phyloP scores from a whole-genome alignment of 1,140 invertebrate genomes.

The Lanistes nyassanus region DNA sequence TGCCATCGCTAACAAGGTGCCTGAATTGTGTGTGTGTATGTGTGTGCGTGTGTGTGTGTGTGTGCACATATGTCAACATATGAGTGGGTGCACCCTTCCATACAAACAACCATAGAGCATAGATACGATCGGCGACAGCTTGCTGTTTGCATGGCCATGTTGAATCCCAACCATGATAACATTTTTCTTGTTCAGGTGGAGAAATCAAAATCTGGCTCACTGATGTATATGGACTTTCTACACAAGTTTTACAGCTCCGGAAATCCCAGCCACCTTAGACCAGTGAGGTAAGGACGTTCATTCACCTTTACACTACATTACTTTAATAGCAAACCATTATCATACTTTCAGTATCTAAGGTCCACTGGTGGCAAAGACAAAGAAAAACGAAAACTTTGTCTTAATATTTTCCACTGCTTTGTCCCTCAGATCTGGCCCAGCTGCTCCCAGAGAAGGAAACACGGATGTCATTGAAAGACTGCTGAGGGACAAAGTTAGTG shows the following conservation, averaged over 20 bases:
- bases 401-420: not conserved
- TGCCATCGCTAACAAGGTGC: constrained; percentile 59
- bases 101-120: not conserved
- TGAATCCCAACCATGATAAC: too few species aligned
- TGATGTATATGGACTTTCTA: constrained; percentile 57
- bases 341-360: not conserved
- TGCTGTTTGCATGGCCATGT: too few species aligned
- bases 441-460: constrained; percentile 53
- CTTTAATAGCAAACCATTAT: not conserved
- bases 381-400: not conserved
- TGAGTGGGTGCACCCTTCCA: not conserved
- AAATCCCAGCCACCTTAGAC: not conserved
- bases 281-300: constrained; percentile 14
- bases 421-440: constrained; percentile 35
- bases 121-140: too few species aligned
- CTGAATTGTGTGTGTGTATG: constrained; percentile 2
- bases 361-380: not conserved
- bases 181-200: constrained; percentile 43
- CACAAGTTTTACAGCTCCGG: constrained; percentile 55
- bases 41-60: constrained; percentile 2
- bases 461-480: constrained; percentile 61
- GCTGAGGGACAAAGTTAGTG: constrained; percentile 57
- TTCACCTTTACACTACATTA: not conserved
- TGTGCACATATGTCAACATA: constrained; percentile 6
- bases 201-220: constrained; percentile 49